Conservation (phyloP, 2,797 vertebrate species). For the Diceros bicornis region DNA sequence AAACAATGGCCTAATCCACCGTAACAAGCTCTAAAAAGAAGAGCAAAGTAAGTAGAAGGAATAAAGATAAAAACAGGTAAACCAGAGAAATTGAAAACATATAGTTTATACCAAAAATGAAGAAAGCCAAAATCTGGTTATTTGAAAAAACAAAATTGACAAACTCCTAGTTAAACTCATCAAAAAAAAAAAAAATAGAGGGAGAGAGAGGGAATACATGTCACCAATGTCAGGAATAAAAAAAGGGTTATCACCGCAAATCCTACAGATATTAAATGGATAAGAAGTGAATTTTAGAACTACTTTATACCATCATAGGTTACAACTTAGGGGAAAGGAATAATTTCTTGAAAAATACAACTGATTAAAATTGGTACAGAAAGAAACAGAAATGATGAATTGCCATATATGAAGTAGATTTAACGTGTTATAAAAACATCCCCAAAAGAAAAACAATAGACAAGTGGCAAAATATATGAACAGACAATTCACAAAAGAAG, state of each 20-base stretch:
- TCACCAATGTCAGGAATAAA: background rate
- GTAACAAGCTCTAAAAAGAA: background rate
- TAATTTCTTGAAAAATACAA: background rate
- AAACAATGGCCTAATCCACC: background rate
- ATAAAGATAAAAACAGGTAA: background rate
- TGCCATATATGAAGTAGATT: background rate
- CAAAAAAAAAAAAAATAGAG: background rate
- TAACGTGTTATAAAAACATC: background rate
- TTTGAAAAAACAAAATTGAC: background rate
- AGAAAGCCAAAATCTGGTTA: background rate
- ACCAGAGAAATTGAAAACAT: background rate
- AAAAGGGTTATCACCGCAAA: background rate
- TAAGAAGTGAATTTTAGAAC: background rate
- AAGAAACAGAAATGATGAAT: constrained; percentile 24
- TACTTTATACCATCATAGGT: background rate
- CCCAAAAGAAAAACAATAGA: background rate
- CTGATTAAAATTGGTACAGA: background rate
- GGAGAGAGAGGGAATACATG: background rate
- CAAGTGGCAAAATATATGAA: background rate
- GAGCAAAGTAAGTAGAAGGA: background rate
- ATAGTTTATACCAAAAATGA: background rate
- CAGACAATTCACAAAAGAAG: background rate
- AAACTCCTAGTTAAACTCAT: background rate
- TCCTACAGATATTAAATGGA: background rate
- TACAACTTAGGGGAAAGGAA: background rate